These are phyloP conservation scores for Epizoanthus fatuus DNA, from an alignment of 92 coral and sea anemone species.

Conservation along the genomic window DNA sequence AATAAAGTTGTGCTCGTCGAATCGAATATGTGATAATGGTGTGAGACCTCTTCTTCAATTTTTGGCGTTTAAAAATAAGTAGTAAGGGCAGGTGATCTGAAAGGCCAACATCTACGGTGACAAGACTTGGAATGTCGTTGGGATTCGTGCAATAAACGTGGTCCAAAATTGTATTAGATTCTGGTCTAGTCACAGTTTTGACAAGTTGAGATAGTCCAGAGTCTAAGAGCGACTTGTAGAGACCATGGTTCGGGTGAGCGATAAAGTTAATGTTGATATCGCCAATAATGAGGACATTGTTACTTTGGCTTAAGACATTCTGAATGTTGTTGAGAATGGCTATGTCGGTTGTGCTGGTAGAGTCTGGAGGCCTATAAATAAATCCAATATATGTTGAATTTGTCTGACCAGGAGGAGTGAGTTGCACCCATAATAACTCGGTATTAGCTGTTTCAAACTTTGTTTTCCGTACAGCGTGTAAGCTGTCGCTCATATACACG, in stretches of 20 bases:
- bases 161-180: background rate
- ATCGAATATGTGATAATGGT: background rate
- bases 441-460: background rate
- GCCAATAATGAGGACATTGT: background rate
- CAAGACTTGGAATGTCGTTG: background rate
- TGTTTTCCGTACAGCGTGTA: too few species aligned
- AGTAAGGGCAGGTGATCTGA: slow-evolving; percentile 9
- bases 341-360: background rate
- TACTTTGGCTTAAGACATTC: background rate
- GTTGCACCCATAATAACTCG: background rate
- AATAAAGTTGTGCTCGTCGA: slow-evolving; percentile 1
- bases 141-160: background rate
- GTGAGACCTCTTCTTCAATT: slow-evolving; percentile 2
- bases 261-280: background rate
- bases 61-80: slow-evolving; percentile 1
- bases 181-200: background rate
- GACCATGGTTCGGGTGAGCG: background rate
- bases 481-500: too few species aligned
- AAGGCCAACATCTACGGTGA: slow-evolving; percentile 5
- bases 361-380: background rate
- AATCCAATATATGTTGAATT: too few species aligned
- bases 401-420: background rate
- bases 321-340: background rate
- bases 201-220: background rate
- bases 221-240: background rate